These are phyloP conservation scores for Podiceps cristatus DNA, from an alignment of 2,113 vertebrate genomes.

Conservation along the genomic window DNA sequence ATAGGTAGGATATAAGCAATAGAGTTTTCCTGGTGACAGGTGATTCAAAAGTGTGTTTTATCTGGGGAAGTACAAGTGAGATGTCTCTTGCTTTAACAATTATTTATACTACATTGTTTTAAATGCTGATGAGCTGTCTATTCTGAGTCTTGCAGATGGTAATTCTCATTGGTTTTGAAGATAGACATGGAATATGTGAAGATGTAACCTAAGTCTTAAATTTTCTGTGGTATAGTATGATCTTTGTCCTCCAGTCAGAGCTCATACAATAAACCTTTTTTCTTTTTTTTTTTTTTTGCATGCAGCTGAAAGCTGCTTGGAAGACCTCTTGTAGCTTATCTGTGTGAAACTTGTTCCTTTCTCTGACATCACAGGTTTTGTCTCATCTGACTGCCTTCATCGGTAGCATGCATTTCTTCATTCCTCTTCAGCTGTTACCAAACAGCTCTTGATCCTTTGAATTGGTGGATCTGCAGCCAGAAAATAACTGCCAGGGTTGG, in stretches of 20 bases:
- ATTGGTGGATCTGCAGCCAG: background rate
- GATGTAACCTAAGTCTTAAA: background rate
- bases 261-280: background rate
- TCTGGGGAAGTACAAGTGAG: background rate
- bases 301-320: background rate
- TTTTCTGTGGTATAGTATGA: background rate
- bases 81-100: background rate
- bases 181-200: background rate
- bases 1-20: background rate
- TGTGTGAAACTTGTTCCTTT: background rate
- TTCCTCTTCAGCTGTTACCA: background rate
- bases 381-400: background rate
- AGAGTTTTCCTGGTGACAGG: background rate
- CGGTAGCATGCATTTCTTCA: background rate
- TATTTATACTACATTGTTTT: background rate
- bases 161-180: background rate
- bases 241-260: background rate
- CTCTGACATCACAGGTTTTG: background rate
- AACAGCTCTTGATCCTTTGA: background rate
- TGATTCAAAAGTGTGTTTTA: background rate
- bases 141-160: background rate
- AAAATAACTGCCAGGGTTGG: background rate
- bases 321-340: background rate
- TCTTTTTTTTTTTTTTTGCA: background rate
- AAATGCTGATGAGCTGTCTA: background rate